Evolutionary conservation across 2,113 vertebrate genomes (phyloP).

Genomic region (Raja brachyura): DNA sequence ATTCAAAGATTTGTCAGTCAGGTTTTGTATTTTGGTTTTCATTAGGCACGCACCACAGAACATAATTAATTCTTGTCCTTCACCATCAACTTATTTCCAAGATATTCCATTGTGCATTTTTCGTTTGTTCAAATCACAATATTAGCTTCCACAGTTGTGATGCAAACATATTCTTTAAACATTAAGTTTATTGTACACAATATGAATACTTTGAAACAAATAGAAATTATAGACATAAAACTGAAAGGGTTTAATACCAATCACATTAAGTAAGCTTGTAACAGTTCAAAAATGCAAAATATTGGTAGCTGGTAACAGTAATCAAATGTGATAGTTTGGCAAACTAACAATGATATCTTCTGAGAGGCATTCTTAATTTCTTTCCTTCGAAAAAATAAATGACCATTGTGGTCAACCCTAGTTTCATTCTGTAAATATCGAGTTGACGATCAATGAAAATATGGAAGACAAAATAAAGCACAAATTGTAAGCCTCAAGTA

Average conservation of each 20-base stretch:
- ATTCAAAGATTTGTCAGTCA: background rate
- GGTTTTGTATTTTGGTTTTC: background rate
- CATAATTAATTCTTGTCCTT: background rate
- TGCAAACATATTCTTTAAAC: background rate
- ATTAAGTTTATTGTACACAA: background rate
- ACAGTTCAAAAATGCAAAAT: background rate
- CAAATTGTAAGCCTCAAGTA: background rate
- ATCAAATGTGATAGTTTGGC: background rate
- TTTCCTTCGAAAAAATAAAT: background rate
- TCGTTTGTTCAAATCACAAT: background rate
- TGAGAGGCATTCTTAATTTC: background rate
- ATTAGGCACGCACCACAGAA: background rate
- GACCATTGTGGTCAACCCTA: background rate
- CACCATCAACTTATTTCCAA: background rate
- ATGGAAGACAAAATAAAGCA: background rate
- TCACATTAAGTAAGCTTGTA: background rate
- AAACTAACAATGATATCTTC: background rate
- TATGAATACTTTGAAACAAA: background rate
- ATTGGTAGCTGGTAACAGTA: background rate
- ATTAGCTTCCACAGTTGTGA: background rate
- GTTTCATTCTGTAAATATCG: background rate
- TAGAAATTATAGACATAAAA: background rate
- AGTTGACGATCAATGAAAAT: background rate
- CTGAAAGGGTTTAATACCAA: background rate
- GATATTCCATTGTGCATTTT: background rate